Conservation (phyloP, 2,888 invertebrate species). For the Cosmopolites sordidus region DNA sequence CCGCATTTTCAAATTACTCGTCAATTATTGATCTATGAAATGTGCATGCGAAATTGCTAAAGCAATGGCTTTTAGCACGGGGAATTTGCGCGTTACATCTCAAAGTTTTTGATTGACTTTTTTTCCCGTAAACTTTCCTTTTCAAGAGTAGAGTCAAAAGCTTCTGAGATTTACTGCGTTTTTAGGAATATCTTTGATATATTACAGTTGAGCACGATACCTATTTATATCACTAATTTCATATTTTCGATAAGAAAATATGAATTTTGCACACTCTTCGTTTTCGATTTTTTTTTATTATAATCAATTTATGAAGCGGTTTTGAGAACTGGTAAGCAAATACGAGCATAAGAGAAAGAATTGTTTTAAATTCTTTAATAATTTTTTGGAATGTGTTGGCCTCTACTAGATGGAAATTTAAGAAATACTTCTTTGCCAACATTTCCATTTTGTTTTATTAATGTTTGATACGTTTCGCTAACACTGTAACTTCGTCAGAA, state of each 20-base stretch:
- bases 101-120: not conserved
- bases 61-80: too few species aligned
- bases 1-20: too few species aligned
- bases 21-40: too few species aligned
- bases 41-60: too few species aligned
- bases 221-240: conserved; percentile 15
- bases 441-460: too few species aligned
- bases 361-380: not conserved
- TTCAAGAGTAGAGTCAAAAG: conserved; percentile 4
- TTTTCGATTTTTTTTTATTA: too few species aligned
- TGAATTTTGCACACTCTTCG: conserved; percentile 23
- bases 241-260: conserved; percentile 24
- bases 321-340: not conserved
- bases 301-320: too few species aligned
- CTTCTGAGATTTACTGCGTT: conserved; percentile 1
- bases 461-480: too few species aligned
- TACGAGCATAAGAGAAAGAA: not conserved
- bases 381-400: too few species aligned
- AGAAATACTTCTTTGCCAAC: too few species aligned
- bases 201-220: not conserved
- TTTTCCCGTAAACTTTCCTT: not conserved
- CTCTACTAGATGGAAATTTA: too few species aligned
- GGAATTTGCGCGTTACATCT: not conserved
- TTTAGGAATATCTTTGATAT: not conserved
- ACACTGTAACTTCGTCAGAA: too few species aligned